Evolutionary conservation across 2,113 vertebrate genomes (phyloP).

Genomic region (Eurystomus gularis): DNA sequence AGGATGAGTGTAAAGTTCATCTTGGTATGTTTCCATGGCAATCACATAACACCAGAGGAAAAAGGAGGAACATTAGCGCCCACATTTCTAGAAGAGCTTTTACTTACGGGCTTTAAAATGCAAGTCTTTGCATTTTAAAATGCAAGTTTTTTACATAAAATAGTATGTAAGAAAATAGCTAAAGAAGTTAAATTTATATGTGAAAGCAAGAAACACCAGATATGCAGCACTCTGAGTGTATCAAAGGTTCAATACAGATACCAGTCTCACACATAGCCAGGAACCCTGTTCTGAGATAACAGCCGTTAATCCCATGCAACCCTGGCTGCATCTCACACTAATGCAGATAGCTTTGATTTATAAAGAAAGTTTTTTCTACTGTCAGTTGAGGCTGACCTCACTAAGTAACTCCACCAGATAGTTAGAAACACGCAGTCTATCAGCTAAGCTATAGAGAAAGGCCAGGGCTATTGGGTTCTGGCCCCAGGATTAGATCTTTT

Average conservation of each 20-base stretch:
- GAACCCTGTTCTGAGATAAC: neutral
- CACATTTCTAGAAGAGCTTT: neutral
- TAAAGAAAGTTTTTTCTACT: neutral
- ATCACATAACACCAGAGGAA: neutral
- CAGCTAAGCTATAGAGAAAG: neutral
- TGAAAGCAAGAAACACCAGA: neutral
- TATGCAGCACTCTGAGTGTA: neutral
- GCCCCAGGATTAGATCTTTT: neutral
- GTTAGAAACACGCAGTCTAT: neutral
- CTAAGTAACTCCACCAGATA: neutral
- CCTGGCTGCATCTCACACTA: neutral
- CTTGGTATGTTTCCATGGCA: neutral
- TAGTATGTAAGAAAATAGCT: neutral
- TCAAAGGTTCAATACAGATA: neutral
- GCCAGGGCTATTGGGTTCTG: neutral
- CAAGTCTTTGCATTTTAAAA: too few species aligned
- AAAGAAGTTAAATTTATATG: neutral
- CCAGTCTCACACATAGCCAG: fast-evolving
- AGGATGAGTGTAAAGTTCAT: neutral
- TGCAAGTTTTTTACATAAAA: neutral
- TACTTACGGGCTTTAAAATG: neutral
- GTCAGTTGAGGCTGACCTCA: neutral
- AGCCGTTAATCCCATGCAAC: neutral
- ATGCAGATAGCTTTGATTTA: neutral
- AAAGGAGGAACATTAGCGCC: neutral